Conservation (phyloP, 1,140 invertebrate genomes). For the Neuroterus valhalla region DNA sequence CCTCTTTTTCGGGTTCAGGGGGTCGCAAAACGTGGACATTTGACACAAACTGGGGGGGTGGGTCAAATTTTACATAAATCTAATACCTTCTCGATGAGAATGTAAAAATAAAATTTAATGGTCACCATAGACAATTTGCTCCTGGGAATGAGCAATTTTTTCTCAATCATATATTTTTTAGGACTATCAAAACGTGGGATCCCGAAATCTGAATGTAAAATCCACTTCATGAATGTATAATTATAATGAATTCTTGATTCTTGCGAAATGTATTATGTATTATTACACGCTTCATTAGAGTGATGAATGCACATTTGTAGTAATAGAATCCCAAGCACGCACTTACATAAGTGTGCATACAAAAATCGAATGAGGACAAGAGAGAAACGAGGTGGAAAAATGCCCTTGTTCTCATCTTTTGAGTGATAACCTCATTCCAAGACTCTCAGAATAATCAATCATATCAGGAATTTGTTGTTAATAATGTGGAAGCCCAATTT, state of each 20-base stretch:
- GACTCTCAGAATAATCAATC: not conserved
- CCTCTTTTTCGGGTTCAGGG: too few relatives aligned
- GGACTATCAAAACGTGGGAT: too few relatives aligned
- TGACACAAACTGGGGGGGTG: too few relatives aligned
- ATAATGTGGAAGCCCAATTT: not conserved
- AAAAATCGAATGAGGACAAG: constrained; percentile 24
- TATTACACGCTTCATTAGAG: constrained; percentile 3
- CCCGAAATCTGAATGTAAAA: not conserved
- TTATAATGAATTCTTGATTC: not conserved
- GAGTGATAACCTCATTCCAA: constrained; percentile 18
- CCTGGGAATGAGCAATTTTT: too few relatives aligned
- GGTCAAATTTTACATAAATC: too few relatives aligned
- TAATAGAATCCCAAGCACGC: not conserved
- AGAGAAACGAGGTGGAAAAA: constrained; percentile 26
- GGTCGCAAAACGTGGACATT: too few relatives aligned
- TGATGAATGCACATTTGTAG: constrained; percentile 7
- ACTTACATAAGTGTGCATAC: constrained; percentile 15
- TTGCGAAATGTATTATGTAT: not conserved
- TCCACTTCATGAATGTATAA: not conserved
- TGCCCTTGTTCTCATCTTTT: not conserved
- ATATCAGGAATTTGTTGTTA: constrained; percentile 3
- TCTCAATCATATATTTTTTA: too few relatives aligned
- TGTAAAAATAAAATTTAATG: too few relatives aligned
- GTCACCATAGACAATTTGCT: too few relatives aligned
- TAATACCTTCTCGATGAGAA: too few relatives aligned